phyloP scores from a whole-genome alignment of 2,113 vertebrate species.

The Misgurnus mizolepis region DNA sequence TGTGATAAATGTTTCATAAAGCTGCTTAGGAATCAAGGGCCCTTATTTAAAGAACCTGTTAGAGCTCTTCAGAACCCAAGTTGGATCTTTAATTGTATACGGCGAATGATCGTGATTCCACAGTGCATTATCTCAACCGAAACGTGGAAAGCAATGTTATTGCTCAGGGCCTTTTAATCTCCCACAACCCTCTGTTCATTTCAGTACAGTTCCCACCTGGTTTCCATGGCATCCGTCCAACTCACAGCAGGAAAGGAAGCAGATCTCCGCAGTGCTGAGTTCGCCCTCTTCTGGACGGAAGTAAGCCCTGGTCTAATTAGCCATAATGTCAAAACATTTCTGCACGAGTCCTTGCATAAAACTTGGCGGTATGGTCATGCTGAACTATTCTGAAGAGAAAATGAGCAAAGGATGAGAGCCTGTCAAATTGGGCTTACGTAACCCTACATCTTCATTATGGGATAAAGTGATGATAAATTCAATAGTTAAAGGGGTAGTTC shows the following conservation, averaged over 20 bases:
- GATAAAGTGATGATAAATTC: conserved; percentile 20
- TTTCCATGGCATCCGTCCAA: conserved; percentile 68
- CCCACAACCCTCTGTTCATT: conserved; percentile 53
- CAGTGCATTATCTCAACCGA: conserved; percentile 28
- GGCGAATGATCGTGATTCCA: neutral
- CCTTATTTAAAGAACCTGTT: too few relatives aligned
- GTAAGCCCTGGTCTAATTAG: conserved; percentile 66
- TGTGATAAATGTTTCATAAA: too few relatives aligned
- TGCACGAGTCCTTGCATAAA: conserved; percentile 17
- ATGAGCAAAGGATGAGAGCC: neutral
- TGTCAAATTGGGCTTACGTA: conserved; percentile 40
- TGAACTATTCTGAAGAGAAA: conserved; percentile 11
- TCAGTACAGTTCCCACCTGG: conserved; percentile 59
- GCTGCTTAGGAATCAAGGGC: too few relatives aligned
- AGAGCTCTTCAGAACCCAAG: neutral
- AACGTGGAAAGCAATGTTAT: conserved; percentile 44
- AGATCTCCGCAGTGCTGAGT: conserved; percentile 63
- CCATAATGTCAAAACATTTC: conserved; percentile 69
- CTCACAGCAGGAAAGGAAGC: conserved; percentile 76
- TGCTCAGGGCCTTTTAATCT: conserved; percentile 57
- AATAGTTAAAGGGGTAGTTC: neutral
- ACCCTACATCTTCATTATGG: conserved; percentile 30
- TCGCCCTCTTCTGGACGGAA: conserved; percentile 77
- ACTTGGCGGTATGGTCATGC: conserved; percentile 17
- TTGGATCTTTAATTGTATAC: neutral